Evolutionary conservation across 2,797 vertebrate genomes (phyloP).

Genomic region (Amblyraja radiata): DNA sequence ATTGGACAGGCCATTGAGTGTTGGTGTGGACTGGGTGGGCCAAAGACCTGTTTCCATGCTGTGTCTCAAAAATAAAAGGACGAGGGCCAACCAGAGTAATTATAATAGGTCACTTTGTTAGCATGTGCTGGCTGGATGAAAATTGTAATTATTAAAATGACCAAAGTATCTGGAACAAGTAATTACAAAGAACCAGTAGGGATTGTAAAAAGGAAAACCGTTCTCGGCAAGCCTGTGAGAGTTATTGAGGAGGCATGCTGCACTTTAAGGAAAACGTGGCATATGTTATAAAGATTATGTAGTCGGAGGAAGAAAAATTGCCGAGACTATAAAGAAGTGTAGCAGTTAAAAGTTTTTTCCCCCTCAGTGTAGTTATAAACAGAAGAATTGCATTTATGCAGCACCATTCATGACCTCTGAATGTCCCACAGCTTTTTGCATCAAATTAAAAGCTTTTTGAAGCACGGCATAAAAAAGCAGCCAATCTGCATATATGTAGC

Average conservation of each 20-base stretch:
- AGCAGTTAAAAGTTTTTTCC: not conserved
- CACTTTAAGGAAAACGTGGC: not conserved
- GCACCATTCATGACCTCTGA: not conserved
- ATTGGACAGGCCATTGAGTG: too few relatives aligned
- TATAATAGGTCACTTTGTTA: not conserved
- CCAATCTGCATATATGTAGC: too few relatives aligned
- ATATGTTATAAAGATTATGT: too few relatives aligned
- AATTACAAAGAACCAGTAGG: not conserved
- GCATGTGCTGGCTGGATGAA: not conserved
- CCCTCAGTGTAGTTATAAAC: not conserved
- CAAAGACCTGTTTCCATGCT: too few relatives aligned
- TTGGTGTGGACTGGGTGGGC: too few relatives aligned
- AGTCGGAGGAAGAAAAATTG: too few relatives aligned
- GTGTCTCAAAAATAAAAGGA: not conserved
- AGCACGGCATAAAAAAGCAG: too few relatives aligned
- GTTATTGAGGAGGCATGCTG: not conserved
- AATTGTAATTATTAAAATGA: not conserved
- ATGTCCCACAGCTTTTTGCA: not conserved
- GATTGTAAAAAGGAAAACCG: not conserved
- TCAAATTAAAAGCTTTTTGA: too few relatives aligned
- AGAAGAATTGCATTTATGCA: too few relatives aligned
- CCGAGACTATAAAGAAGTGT: not conserved
- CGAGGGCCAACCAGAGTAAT: not conserved
- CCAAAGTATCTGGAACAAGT: not conserved
- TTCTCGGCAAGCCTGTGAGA: not conserved